Evolutionary conservation across 2,888 invertebrate genomes (phyloP).

Genomic region (Lumbricus terrestris): DNA sequence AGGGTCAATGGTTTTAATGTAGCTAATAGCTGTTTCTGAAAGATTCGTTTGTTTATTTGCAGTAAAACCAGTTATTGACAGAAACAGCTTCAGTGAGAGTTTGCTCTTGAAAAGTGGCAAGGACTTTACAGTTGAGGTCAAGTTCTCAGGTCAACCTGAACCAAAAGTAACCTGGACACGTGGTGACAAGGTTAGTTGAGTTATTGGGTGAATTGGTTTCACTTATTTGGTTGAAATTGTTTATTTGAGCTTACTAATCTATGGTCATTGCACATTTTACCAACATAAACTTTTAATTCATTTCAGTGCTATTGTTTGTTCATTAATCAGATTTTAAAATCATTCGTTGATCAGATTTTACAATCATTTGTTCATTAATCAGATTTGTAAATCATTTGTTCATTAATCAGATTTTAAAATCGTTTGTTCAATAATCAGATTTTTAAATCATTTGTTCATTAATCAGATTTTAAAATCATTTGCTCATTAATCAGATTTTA

Average conservation of each 20-base stretch:
- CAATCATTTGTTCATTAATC: background rate
- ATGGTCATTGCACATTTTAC: too few species aligned
- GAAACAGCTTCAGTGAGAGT: slow-evolving; percentile 77
- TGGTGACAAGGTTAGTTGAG: slow-evolving; percentile 38
- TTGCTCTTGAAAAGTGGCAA: slow-evolving; percentile 94
- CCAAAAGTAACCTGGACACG: slow-evolving; percentile 85
- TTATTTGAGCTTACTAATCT: background rate
- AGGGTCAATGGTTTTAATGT: background rate
- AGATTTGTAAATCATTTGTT: too few species aligned
- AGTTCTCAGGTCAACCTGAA: slow-evolving; percentile 93
- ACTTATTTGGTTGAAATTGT: background rate
- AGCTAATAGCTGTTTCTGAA: background rate
- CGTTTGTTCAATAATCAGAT: too few species aligned
- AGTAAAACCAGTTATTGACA: slow-evolving; percentile 95
- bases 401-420: too few species aligned
- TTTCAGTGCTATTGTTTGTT: background rate
- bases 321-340: background rate
- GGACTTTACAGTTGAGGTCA: slow-evolving; percentile 86
- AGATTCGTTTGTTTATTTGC: slow-evolving; percentile 45
- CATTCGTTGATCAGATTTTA: background rate
- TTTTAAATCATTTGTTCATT: too few species aligned
- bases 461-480: too few species aligned
- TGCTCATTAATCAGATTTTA: too few species aligned
- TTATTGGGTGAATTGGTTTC: background rate
- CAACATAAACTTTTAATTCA: background rate